These are phyloP conservation scores for Drosophila barbarae DNA, from an alignment of 2,888 invertebrate species.

Conservation along the genomic window DNA sequence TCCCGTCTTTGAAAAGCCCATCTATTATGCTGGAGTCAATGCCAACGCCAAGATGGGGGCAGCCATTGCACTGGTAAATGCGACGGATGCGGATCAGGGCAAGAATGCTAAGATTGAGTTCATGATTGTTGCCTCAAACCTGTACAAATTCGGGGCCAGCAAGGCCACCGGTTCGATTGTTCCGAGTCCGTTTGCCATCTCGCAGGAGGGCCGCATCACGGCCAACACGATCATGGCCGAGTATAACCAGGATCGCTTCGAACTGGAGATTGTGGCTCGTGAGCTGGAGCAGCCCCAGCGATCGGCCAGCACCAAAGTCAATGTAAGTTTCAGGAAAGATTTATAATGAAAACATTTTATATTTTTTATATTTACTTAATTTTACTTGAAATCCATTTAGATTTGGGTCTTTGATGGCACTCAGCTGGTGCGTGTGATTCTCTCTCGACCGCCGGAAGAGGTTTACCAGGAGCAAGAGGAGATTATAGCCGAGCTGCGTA, in stretches of 20 bases:
- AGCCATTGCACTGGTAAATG: slow-evolving; percentile 87
- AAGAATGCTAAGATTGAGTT: slow-evolving; percentile 91
- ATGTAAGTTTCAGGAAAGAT: slow-evolving; percentile 81
- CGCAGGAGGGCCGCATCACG: slow-evolving; percentile 78
- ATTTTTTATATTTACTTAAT: neutral
- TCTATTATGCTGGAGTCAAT: slow-evolving; percentile 84
- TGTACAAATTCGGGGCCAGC: slow-evolving; percentile 88
- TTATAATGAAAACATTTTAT: too few relatives aligned
- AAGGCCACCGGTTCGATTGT: slow-evolving; percentile 89
- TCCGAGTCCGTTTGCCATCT: slow-evolving; percentile 88
- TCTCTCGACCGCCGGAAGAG: slow-evolving; percentile 89
- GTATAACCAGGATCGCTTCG: slow-evolving; percentile 93
- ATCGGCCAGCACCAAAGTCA: slow-evolving; percentile 87
- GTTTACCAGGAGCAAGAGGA: slow-evolving; percentile 86
- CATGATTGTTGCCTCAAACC: slow-evolving; percentile 88
- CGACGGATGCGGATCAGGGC: slow-evolving; percentile 90
- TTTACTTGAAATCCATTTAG: slow-evolving; percentile 79
- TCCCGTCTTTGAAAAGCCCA: slow-evolving; percentile 84
- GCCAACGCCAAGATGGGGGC: slow-evolving; percentile 89
- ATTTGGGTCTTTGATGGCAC: slow-evolving; percentile 94
- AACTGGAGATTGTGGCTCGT: slow-evolving; percentile 90
- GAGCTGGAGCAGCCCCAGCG: slow-evolving; percentile 89
- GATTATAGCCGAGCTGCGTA: slow-evolving; percentile 86
- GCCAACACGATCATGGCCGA: slow-evolving; percentile 92
- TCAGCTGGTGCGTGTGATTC: slow-evolving; percentile 90